Conservation (phyloP, 1,140 invertebrate genomes). For the Fopius arisanus region DNA sequence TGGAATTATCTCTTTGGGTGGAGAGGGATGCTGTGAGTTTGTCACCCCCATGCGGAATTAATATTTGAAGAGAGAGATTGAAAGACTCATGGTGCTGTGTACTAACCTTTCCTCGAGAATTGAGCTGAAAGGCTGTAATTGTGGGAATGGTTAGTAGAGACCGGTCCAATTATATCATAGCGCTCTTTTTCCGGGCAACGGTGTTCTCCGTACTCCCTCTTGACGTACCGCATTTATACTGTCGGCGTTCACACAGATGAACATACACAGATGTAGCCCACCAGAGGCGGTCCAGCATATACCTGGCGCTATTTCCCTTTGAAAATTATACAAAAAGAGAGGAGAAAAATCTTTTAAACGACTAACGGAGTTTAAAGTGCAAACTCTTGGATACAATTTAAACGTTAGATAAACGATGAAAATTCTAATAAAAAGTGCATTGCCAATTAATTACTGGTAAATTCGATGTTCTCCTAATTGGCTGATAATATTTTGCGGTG, state of each 20-base stretch:
- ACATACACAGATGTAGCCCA: no score
- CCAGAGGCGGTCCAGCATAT: neutral
- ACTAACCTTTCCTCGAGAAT: constrained; percentile 44
- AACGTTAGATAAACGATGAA: neutral
- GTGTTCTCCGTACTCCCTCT: neutral
- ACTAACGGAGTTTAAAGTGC: neutral
- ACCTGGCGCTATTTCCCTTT: neutral
- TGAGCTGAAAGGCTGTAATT: constrained; percentile 22
- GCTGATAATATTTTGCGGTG: no score
- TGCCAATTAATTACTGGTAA: neutral
- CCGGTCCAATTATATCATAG: constrained; percentile 59
- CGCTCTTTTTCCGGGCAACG: constrained; percentile 25
- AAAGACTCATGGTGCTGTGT: neutral
- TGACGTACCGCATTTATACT: no score
- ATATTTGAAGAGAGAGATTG: no score
- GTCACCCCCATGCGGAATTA: no score
- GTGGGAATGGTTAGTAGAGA: constrained; percentile 47
- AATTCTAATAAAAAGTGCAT: neutral
- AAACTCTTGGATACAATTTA: neutral
- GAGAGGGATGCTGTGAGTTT: neutral
- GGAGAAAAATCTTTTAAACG: neutral
- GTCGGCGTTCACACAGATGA: no score
- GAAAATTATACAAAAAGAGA: neutral
- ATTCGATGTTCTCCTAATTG: neutral
- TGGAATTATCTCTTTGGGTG: no score